These are phyloP conservation scores for Nothobranchius furzeri DNA, from an alignment of 2,113 vertebrate genomes.

Conservation along the genomic window DNA sequence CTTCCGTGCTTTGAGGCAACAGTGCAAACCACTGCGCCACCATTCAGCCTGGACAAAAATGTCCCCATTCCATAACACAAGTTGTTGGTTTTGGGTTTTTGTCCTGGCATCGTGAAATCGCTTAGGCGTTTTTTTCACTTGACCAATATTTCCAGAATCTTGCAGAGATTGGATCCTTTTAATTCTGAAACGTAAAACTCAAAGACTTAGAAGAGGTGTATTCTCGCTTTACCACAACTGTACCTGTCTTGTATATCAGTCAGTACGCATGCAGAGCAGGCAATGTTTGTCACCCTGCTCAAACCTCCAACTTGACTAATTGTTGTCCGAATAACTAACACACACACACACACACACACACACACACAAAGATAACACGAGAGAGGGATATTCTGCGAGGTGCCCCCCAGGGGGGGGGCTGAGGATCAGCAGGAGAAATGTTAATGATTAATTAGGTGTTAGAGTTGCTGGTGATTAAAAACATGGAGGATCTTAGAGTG, in stretches of 20 bases:
- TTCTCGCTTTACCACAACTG: no score
- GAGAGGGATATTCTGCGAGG: conserved; percentile 57
- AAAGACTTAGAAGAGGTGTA: no score
- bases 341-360: conserved; percentile 8
- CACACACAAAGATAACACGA: conserved; percentile 43
- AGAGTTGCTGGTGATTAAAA: conserved; percentile 80
- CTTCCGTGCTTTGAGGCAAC: no score
- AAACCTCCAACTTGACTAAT: conserved; percentile 30
- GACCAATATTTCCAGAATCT: no score
- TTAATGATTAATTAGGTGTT: conserved; percentile 84
- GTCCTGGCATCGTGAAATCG: no score
- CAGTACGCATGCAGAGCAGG: conserved; percentile 3
- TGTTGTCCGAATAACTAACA: conserved; percentile 22
- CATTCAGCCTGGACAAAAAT: no score
- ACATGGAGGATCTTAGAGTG: conserved; percentile 70
- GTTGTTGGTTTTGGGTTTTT: no score
- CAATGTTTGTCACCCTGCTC: conserved; percentile 13
- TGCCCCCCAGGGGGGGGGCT: conserved; percentile 70
- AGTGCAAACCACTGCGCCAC: no score
- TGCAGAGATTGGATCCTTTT: no score
- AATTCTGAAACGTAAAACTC: no score
- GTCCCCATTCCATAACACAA: no score
- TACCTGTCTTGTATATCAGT: not conserved
- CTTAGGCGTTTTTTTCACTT: no score
- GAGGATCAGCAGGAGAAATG: conserved; percentile 77